Evolutionary conservation across 2,888 invertebrate genomes (phyloP).

Genomic region (Synanthedon formicaeformis): DNA sequence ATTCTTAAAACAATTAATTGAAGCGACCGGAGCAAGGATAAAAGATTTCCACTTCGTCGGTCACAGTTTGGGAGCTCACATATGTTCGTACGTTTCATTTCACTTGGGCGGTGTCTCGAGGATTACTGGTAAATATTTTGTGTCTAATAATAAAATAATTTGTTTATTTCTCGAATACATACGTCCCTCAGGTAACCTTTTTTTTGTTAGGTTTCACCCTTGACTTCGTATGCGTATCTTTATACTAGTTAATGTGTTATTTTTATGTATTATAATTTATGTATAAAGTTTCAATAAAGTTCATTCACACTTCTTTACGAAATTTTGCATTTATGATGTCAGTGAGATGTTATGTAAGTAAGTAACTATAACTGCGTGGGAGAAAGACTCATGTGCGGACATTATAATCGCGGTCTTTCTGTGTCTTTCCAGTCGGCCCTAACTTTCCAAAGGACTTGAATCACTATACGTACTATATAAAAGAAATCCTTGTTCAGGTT

Average conservation of each 20-base stretch:
- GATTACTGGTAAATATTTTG: slow-evolving; percentile 52
- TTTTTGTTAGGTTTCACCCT: not conserved
- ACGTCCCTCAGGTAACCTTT: too few species aligned
- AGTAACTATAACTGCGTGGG: too few species aligned
- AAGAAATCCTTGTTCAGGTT: slow-evolving; percentile 30
- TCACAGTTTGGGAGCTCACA: slow-evolving; percentile 75
- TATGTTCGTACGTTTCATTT: slow-evolving; percentile 67
- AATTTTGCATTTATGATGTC: too few species aligned
- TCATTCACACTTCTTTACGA: too few species aligned
- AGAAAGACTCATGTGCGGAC: too few species aligned
- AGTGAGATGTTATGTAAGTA: too few species aligned
- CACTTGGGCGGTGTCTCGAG: slow-evolving; percentile 56
- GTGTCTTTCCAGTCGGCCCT: too few species aligned
- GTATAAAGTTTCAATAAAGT: too few species aligned
- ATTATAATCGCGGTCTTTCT: too few species aligned
- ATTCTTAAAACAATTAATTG: slow-evolving; percentile 56
- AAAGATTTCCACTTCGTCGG: slow-evolving; percentile 70
- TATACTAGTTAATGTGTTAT: not conserved
- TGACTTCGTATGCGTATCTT: not conserved
- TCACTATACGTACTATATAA: too few species aligned
- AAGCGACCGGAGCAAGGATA: slow-evolving; percentile 34
- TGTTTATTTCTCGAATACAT: not conserved
- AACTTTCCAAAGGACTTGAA: too few species aligned
- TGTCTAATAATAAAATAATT: not conserved
- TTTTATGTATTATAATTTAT: not conserved